Evolutionary conservation across 2,888 invertebrate genomes (phyloP).

Genomic region (Metalampra italica): DNA sequence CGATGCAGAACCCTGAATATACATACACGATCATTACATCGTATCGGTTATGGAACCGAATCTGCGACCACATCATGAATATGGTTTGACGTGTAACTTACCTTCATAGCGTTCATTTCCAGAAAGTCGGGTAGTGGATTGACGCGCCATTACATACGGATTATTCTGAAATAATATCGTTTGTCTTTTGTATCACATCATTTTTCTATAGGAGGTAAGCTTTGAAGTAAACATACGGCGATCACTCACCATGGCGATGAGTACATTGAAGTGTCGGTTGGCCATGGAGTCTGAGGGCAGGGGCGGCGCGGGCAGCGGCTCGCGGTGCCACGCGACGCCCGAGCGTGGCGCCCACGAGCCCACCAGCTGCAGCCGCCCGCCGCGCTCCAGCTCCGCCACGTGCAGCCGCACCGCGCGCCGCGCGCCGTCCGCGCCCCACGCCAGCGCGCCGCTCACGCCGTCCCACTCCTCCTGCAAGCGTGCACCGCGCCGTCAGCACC

Average conservation of each 20-base stretch:
- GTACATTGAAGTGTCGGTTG: conserved; percentile 61
- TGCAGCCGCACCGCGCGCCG: conserved; percentile 38
- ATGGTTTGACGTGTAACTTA: conserved; percentile 6
- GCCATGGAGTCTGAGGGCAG: conserved; percentile 52
- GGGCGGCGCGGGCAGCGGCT: conserved; percentile 26
- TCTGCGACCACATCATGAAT: not conserved
- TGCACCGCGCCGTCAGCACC: not conserved
- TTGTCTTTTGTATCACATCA: not conserved
- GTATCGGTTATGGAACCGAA: not conserved
- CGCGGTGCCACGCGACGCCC: conserved; percentile 43
- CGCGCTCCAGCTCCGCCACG: conserved; percentile 53
- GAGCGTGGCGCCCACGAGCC: conserved; percentile 45
- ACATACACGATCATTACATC: not conserved
- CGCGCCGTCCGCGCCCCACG: conserved; percentile 45
- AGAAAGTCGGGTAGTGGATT: conserved; percentile 78
- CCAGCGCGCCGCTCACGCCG: conserved; percentile 25
- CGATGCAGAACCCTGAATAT: conserved; percentile 89
- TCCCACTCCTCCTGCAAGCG: conserved; percentile 28
- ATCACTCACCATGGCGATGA: conserved; percentile 43
- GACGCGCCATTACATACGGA: conserved; percentile 93
- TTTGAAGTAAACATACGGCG: not conserved
- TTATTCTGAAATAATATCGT: conserved; percentile 78
- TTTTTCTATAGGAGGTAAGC: not conserved
- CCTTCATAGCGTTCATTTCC: conserved; percentile 93
- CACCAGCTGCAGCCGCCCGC: conserved; percentile 41